Evolutionary conservation across 2,888 invertebrate genomes (phyloP), one percentile per base, ranked within the genome.

Genomic region (Ormyrus nitidulus): DNA sequence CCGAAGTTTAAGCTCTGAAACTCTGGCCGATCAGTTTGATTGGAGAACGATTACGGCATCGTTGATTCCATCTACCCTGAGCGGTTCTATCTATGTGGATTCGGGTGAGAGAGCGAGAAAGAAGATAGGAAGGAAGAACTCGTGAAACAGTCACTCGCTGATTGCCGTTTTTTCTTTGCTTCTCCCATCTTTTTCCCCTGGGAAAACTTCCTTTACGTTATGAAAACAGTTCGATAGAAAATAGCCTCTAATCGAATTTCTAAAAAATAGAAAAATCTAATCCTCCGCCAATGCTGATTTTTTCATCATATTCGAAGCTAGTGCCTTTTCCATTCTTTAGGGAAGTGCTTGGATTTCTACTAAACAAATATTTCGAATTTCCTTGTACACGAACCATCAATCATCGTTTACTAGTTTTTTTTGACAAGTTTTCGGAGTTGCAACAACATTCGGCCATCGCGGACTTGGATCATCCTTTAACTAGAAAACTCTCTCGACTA

Each of bases 1-100:
- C 77, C 66, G 64, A 82, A 82, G 82, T 82, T 82, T 70, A 81
- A 79, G 59, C 77, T 73, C 34, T 77, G 79, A 66, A 80, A 72
- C 77, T 71, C 64, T 10, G 58, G 64, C 54, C 74, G 77, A 81
- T 77, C 77, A 71, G 71, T 74, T 81, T 82, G 77, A 82, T 82
- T 73, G 80, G 76, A 53, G 66, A 81, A 77, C 81, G 79, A 81
- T 82, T 82, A 82, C 59, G 66, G 74, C 79, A 71, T 74, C 79
- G 74, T 68, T 81, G 79, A 81, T 73, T 81, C 34, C 61, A 77
- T 77, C 73, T 77, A 68, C 46, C 58, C 61, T 44, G 10, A 58
- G 19, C 53, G 19, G 65, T 54, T 61, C 13, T 69, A 75, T 79
- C 71, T 79, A 70, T 79, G 71, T 65, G 53, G 13, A 19, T 19